phyloP scores from a whole-genome alignment of 2,888 invertebrate species.

The Hyalella azteca region DNA sequence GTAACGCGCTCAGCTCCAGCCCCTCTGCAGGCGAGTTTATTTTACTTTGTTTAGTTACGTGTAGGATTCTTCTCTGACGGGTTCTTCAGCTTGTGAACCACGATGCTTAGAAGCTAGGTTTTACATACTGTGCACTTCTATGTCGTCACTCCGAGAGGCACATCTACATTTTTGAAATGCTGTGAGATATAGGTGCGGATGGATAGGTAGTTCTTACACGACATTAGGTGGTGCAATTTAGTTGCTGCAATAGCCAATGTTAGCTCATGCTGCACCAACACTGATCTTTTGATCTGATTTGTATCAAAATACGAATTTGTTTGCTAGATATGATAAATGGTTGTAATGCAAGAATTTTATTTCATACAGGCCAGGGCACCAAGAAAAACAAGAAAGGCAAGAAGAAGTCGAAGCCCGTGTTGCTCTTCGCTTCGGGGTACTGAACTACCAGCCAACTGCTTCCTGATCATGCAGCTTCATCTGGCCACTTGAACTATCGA shows the following conservation, averaged over 20 bases:
- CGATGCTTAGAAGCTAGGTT: background rate
- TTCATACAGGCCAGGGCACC: background rate
- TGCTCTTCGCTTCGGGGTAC: no score
- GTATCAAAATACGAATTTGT: background rate
- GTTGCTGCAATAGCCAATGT: background rate
- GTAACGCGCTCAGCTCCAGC: slow-evolving; percentile 3
- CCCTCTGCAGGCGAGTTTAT: background rate
- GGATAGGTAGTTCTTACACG: background rate
- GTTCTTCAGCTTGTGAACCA: background rate
- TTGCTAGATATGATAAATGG: background rate
- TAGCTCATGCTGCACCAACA: background rate
- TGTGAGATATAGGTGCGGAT: background rate
- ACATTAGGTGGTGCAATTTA: background rate
- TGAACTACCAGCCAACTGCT: no score
- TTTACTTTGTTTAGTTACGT: background rate
- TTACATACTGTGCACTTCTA: background rate
- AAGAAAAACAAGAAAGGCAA: slow-evolving; percentile 31
- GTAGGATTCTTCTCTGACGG: background rate
- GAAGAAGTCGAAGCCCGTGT: background rate
- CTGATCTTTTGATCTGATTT: background rate
- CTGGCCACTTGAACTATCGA: no score
- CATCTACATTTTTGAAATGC: background rate
- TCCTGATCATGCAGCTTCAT: no score
- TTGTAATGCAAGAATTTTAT: background rate
- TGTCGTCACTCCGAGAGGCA: background rate